A percentile compares a stretch with the other conserved stretches of the same genome.
Evolutionary conservation across 2,113 vertebrate genomes (phyloP).

Genomic region (Lampris incognitus): DNA sequence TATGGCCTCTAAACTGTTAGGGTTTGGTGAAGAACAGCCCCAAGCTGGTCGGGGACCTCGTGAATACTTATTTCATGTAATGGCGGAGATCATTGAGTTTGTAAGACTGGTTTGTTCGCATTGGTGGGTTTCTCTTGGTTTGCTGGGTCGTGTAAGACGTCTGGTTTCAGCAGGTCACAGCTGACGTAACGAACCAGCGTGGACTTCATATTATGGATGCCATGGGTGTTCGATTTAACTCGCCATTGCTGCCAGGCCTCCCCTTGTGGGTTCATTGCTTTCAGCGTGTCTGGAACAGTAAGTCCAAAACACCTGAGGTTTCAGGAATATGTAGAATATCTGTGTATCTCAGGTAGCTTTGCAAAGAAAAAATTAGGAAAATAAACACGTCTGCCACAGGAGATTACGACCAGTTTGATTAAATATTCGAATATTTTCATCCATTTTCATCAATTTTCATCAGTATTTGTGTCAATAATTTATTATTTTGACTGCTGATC

Average conservation of each 20-base stretch:
- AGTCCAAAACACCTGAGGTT: neutral
- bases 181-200: neutral
- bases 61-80: neutral
- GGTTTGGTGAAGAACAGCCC: no score
- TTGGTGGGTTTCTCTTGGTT: no score
- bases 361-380: neutral
- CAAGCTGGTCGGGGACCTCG: no score
- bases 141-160: neutral
- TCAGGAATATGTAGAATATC: neutral
- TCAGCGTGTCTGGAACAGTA: neutral
- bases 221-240: neutral
- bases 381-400: neutral
- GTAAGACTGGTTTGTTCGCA: no score
- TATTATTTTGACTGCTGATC: constrained; percentile 78
- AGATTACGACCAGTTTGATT: neutral
- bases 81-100: no score
- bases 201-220: neutral
- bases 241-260: neutral
- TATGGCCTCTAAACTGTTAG: no score
- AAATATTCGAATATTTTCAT: constrained; percentile 3
- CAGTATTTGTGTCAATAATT: constrained; percentile 71
- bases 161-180: constrained; percentile 4
- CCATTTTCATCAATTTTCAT: constrained; percentile 22
- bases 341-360: neutral
- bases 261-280: no score